Percentiles rank a stretch among this genome's conserved stretches.
These are phyloP conservation scores for Cyphomyrus discorhynchus DNA, from an alignment of 2,113 vertebrate species.

Conservation along the genomic window DNA sequence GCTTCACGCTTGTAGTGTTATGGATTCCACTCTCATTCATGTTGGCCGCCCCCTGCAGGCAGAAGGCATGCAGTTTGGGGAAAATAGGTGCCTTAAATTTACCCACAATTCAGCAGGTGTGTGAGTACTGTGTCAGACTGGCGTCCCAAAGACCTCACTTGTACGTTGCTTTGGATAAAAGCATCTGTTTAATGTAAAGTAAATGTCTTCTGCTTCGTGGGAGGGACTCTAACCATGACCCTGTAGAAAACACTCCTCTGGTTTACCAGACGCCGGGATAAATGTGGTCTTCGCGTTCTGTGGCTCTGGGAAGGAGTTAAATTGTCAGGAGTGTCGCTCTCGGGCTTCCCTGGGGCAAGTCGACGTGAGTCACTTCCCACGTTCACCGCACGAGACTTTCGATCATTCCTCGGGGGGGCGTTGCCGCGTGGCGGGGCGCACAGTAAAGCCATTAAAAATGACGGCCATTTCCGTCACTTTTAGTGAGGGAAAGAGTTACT, in stretches of 20 bases:
- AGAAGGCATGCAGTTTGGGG: background rate
- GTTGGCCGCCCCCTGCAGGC: background rate
- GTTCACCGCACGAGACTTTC: background rate
- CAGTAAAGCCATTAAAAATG: background rate
- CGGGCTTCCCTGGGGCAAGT: background rate
- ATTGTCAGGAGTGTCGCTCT: background rate
- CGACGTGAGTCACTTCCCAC: conserved; percentile 8
- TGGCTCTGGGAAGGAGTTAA: background rate
- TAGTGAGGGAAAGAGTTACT: background rate
- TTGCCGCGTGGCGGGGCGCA: background rate
- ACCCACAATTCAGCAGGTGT: background rate
- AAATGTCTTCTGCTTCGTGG: background rate
- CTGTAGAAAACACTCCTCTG: background rate
- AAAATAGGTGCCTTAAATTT: background rate
- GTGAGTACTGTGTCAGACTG: background rate
- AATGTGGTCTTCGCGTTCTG: background rate
- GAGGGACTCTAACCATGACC: background rate
- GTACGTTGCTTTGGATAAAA: background rate
- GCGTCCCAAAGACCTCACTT: background rate
- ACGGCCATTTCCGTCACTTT: background rate
- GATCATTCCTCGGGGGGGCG: background rate
- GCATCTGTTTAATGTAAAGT: background rate
- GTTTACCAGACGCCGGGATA: background rate
- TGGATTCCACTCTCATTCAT: background rate
- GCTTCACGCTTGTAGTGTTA: background rate